phyloP scores from a whole-genome alignment of 2,888 invertebrate species.

The Rhopalosiphum nymphaeae region DNA sequence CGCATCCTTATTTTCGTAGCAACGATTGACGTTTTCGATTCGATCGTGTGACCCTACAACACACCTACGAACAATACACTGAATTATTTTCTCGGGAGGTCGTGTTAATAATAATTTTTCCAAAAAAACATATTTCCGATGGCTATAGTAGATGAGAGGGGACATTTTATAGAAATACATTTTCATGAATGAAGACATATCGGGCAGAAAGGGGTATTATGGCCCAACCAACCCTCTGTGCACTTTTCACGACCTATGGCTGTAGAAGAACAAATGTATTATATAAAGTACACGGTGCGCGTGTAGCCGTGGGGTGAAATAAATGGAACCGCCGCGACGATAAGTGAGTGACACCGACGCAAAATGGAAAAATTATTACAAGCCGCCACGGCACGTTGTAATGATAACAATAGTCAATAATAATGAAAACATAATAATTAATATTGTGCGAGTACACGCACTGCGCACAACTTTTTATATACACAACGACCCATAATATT shows the following conservation, averaged over 20 bases:
- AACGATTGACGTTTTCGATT: not conserved
- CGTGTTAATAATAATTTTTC: not conserved
- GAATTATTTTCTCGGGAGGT: not conserved
- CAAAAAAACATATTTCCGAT: not conserved
- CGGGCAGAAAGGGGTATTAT: not conserved
- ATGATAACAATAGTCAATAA: constrained; percentile 9
- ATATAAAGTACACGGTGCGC: not conserved
- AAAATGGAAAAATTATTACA: not conserved
- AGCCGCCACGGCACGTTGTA: not conserved
- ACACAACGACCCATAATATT: not conserved
- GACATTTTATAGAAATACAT: not conserved
- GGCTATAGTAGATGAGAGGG: not conserved
- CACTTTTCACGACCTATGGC: not conserved
- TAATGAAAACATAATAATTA: constrained; percentile 3
- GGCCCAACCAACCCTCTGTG: not conserved
- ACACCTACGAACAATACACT: not conserved
- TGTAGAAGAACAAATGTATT: not conserved
- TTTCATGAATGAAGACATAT: not conserved
- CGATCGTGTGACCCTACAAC: not conserved
- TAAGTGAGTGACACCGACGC: not conserved
- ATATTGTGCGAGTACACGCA: not conserved
- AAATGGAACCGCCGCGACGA: not conserved
- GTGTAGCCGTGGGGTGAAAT: not conserved
- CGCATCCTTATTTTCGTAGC: not conserved
- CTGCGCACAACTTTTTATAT: not conserved